A percentile compares a stretch with the other conserved stretches of the same genome.
Evolutionary conservation across 1,140 invertebrate species (phyloP).

Genomic region (Eueides isabella): DNA sequence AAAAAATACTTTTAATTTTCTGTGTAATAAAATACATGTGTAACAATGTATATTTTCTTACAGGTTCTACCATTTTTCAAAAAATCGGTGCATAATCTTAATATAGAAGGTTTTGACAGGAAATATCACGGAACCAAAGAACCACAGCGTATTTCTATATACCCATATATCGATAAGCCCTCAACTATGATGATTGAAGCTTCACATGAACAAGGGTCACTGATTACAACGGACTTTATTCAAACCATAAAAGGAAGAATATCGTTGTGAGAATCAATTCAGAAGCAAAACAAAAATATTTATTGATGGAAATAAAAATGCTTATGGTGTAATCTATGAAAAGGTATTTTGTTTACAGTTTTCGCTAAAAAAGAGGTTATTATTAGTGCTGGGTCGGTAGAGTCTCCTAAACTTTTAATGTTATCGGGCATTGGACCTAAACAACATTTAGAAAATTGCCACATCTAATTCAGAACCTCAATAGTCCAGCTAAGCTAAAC

Average conservation of each 20-base stretch:
- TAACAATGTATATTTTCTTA: background rate
- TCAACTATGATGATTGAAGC: slow-evolving; percentile 81
- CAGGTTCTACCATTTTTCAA: slow-evolving; percentile 90
- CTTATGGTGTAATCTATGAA: slow-evolving; percentile 17
- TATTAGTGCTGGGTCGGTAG: slow-evolving; percentile 83
- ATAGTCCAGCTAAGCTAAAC: no score
- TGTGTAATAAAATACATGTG: no score
- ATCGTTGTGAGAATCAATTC: slow-evolving; percentile 86
- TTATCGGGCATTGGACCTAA: slow-evolving; percentile 58
- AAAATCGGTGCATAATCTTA: slow-evolving; percentile 88
- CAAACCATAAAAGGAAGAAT: slow-evolving; percentile 87
- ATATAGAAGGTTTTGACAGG: slow-evolving; percentile 65
- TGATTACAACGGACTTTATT: slow-evolving; percentile 86
- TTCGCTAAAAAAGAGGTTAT: slow-evolving; percentile 86
- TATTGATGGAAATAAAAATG: slow-evolving; percentile 84
- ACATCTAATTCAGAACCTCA: no score
- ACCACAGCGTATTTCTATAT: slow-evolving; percentile 83
- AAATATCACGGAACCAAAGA: slow-evolving; percentile 83
- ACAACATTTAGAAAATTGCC: slow-evolving; percentile 82
- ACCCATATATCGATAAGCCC: slow-evolving; percentile 84
- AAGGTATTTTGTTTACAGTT: slow-evolving; percentile 75
- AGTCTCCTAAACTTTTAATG: slow-evolving; percentile 88
- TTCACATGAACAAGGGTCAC: slow-evolving; percentile 82
- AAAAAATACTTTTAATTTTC: background rate
- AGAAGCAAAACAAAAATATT: slow-evolving; percentile 87